phyloP scores from a whole-genome alignment of 2,113 vertebrate species.

The Lanius ludovicianus region DNA sequence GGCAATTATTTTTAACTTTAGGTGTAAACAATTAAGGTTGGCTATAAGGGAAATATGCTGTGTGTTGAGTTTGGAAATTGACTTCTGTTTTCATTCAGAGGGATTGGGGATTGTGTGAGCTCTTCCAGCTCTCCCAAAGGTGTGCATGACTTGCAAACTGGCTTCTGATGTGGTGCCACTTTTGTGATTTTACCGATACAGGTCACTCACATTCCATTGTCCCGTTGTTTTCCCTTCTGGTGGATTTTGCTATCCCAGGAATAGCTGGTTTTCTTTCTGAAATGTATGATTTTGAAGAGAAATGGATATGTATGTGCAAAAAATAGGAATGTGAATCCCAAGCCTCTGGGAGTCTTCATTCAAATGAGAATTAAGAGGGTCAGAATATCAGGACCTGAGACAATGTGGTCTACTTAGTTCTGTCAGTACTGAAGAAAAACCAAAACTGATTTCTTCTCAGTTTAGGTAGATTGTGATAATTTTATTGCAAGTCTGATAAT shows the following conservation, averaged over 20 bases:
- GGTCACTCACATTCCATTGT: background rate
- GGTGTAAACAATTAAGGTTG: background rate
- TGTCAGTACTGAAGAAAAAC: background rate
- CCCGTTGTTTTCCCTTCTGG: background rate
- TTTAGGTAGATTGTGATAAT: background rate
- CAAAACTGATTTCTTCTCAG: background rate
- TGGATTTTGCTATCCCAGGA: background rate
- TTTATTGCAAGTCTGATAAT: background rate
- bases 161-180: background rate
- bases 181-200: background rate
- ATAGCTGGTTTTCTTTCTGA: background rate
- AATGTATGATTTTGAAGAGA: background rate
- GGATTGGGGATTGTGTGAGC: background rate
- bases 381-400: background rate
- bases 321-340: background rate
- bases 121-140: background rate
- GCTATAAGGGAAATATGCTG: background rate
- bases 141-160: background rate
- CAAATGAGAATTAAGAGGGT: background rate
- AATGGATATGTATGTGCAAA: background rate
- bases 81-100: background rate
- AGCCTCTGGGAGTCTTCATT: background rate
- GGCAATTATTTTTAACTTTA: background rate
- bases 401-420: fast-evolving
- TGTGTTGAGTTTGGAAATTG: background rate